phyloP scores from a whole-genome alignment of 2,888 invertebrate genomes.

The Macrophya alboannulata region DNA sequence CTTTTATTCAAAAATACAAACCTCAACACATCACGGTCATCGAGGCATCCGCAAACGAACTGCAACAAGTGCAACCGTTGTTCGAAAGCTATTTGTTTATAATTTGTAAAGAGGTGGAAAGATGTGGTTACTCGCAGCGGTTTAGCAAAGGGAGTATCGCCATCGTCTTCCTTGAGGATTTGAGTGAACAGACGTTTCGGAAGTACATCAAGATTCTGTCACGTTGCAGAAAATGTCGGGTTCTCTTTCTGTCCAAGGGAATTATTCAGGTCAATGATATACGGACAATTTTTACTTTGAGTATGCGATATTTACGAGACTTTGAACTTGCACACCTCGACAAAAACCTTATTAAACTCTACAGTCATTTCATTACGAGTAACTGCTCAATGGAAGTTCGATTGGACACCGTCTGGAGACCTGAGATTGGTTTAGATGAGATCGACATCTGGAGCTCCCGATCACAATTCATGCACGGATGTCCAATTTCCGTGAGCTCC shows the following conservation, averaged over 20 bases:
- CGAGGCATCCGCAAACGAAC: conserved; percentile 16
- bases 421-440: neutral
- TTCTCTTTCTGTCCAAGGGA: conserved; percentile 22
- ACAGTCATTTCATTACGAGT: neutral
- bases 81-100: neutral
- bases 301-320: neutral
- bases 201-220: neutral
- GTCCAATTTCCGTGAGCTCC: conserved; percentile 33
- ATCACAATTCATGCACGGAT: neutral
- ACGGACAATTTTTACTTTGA: conserved; percentile 1
- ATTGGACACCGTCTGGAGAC: conserved; percentile 22
- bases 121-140: neutral
- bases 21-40: neutral
- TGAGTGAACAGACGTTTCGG: neutral
- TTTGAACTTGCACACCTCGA: neutral
- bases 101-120: conserved; percentile 13
- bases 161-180: conserved; percentile 13
- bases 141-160: conserved; percentile 41
- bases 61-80: neutral
- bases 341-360: neutral
- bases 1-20: neutral
- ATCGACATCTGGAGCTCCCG: neutral
- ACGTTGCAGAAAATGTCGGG: neutral
- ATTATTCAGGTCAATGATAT: neutral
- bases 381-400: conserved; percentile 12